Evolutionary conservation across 1,140 invertebrate genomes (phyloP).

Genomic region (Daktulosphaira vitifoliae): DNA sequence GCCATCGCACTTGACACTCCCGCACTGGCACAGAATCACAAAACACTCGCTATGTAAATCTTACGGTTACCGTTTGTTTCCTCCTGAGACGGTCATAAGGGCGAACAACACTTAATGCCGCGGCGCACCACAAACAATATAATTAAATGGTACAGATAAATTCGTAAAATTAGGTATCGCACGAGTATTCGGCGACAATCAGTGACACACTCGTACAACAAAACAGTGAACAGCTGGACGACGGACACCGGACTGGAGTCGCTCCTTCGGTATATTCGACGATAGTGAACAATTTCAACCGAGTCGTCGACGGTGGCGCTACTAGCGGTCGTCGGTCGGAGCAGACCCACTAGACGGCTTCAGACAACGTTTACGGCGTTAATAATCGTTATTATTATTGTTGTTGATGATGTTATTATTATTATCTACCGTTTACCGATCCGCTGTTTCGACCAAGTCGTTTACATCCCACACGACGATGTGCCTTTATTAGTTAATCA

Average conservation of each 20-base stretch:
- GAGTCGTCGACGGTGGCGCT: background rate
- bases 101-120: too few relatives aligned
- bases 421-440: background rate
- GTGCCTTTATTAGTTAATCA: background rate
- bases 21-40: background rate
- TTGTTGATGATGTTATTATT: background rate
- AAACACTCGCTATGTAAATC: too few relatives aligned
- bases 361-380: too few relatives aligned
- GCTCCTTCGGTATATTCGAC: background rate
- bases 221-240: background rate
- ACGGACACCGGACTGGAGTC: constrained; percentile 19
- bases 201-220: background rate
- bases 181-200: background rate
- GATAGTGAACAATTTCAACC: background rate
- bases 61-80: too few relatives aligned
- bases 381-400: background rate
- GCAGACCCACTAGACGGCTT: background rate
- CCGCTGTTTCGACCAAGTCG: background rate
- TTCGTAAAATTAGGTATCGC: background rate
- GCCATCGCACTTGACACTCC: constrained; percentile 1
- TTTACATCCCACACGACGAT: background rate
- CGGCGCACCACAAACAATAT: too few relatives aligned
- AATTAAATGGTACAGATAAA: background rate
- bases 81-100: too few relatives aligned
- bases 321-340: background rate